Evolutionary conservation across 2,113 vertebrate genomes (phyloP), one percentile per base, ranked within the genome.

Genomic region (Leptobrachium leishanense): DNA sequence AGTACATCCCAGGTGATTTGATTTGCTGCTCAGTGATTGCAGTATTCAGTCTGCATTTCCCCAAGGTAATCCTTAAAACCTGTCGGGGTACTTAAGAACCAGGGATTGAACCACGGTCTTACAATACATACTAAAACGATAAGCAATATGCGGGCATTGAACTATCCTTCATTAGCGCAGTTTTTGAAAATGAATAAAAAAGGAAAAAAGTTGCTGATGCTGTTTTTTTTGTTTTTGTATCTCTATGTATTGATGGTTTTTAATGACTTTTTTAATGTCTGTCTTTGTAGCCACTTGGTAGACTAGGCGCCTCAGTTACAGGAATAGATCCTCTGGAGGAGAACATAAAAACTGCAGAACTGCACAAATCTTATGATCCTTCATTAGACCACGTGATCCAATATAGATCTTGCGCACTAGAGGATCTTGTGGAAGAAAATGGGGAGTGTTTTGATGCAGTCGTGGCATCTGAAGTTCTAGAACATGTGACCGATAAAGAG

Each of bases 391-490:
- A 90, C 62, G 88, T 83, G 20, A 89, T 99, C 83, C 87, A 89
- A 78, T 99, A 98, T 87, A 91, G 82, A 85, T 84, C 82, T 11
- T 95, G 93, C 84, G 92, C 94, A 59, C 85, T 98, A 84, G 98
- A 99, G 86, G 95, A 96, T 76, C 92, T 96, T 43, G 88, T 90
- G 3, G 89, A 91, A 55, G 92, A 92, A 46, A 87, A 75, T 55
- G 78, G 85, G 75, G 90, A 90, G 85, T 84, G 77, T 12, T 99
- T 95, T 81, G 94, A 99, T 81, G 96, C 96, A 1, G 85, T 99
- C 0, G 85, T 99, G 81, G 97, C 97, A 44, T 99, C 97, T 31
- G 98, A 99, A 90, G 95, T 99, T 82, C 90, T 98, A 81, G 98
- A 99, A 83, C 98, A 99, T 89, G 95, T 98, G 85, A 87, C 87